Evolutionary conservation across 2,888 invertebrate genomes (phyloP), one percentile per base, ranked within the genome.

Genomic region (Eumacrocentrus americanus): DNA sequence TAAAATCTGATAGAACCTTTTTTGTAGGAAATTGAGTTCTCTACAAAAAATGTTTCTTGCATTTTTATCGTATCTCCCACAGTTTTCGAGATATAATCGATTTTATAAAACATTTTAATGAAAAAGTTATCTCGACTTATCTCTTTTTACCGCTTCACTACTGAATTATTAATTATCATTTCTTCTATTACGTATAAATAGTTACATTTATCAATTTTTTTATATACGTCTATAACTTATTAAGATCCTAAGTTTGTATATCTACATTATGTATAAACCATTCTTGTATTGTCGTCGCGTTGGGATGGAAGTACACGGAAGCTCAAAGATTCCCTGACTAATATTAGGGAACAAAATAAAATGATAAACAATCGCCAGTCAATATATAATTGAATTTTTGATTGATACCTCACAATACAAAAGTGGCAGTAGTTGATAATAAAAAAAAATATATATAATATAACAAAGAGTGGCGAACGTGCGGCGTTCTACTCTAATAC

Each of bases 401-500:
- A 29, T 6, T 29, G 29, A 29, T 29, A 6, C 9, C 20, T 23
- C 14, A 25, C 67, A 69, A 70, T 71, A 72, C 67, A 75, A 71
- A 47, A 71, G 70, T 72, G 72, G 69, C 67, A 70, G 63, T 71
- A 66, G 63, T 69, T 68, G 60, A 46, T 64, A 58, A 66, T 67
- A 59, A 69, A 66, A 69, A 63, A 64, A 69, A 66, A 63, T 66
- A 58, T 63, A 70, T 62, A 58, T 56, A 68, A 64, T 14, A 48
- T 48, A 48, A 44, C 52, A 60, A 70, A 67, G 67, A 70, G 69
- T 66, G 73, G 71, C 66, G 71, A 74, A 74, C 70, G 64, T 70
- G 71, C 70, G 70, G 70, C 72, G 74, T 69, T 75, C 71, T 70
- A 66, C 67, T 72, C 71, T 79, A 79, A 79, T 79, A 79, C 79